Base-by-base conservation (phyloP, 2,797 vertebrate genomes). In the Smutsia gigantea region DNA sequence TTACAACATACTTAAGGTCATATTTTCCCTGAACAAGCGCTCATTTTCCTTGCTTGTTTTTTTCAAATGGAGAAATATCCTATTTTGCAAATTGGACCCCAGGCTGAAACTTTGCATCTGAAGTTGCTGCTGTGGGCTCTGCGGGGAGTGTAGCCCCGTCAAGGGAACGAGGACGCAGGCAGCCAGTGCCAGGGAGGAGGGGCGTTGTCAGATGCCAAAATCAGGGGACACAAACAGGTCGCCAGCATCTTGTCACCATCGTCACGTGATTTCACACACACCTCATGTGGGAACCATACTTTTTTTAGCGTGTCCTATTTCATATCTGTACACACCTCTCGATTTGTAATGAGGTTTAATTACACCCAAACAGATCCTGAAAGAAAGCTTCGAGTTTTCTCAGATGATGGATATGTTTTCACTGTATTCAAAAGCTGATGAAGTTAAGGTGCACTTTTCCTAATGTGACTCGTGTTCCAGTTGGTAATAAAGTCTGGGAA, bases 21-120 rank as follows among this genome's bases (percentile, higher is more conserved):
- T 99, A 99, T 99, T 99, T 99, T 99, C 99, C 99, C 99, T 99
- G 98, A 98, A 99, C 98, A 98, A 98, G 97, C 96, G 78, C 97
- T 97, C 98, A 97, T 97, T 97, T 97, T 94, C 97, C 97, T 97
- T 96, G 96, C 96, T 96, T 94, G 83, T 97, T 98, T 96, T 94
- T 95, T 95, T 91, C 93, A 72, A 97, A 95, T 53, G 88, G 97
- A 97, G 94, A 92, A 98, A 39, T 84, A 95, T 81, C 74, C 51
- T 75, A 21, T 89, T 95, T 93, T 85, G 85, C 87, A 84, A 49
- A 93, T 59, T n/a, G 53, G 88, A 89, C 88, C 94, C 94, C 96
- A 95, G 97, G 97, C 95, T 63, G 74, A 69, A 96, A 93, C 86
- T 91, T 93, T 23, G 92, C 83, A 64, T 78, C 79, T 34, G 39